A percentile compares a stretch with the other conserved stretches of the same genome.
These are phyloP conservation scores for Megaceryle alcyon DNA, from an alignment of 2,797 vertebrate genomes.

Conservation along the genomic window DNA sequence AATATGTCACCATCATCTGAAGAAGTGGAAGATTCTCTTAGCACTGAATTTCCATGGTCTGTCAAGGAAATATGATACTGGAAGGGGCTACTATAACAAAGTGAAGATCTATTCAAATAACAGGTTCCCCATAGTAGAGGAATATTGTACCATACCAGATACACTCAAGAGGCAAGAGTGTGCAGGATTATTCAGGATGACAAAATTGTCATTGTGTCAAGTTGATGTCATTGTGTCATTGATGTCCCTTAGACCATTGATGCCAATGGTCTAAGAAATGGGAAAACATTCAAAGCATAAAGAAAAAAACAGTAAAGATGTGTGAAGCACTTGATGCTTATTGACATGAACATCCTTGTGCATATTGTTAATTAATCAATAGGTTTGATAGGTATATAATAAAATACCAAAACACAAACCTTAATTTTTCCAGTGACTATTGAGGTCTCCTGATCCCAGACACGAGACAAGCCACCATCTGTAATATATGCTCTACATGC, in stretches of 20 bases:
- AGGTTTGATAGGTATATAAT: neutral
- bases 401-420: constrained; percentile 68
- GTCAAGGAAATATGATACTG: neutral
- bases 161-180: neutral
- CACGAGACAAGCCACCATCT: constrained; percentile 71
- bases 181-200: neutral
- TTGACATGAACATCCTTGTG: neutral
- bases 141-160: neutral
- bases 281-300: neutral
- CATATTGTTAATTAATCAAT: neutral
- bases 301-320: neutral
- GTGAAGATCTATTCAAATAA: neutral
- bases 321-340: neutral
- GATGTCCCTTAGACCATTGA: neutral
- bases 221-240: neutral
- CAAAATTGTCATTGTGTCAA: neutral
- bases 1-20: neutral
- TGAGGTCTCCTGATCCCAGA: constrained; percentile 86
- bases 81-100: neutral
- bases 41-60: neutral
- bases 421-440: constrained; percentile 81
- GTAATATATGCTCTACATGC: constrained; percentile 86
- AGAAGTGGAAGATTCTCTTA: neutral
- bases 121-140: neutral
- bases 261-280: neutral